These are phyloP conservation scores for Tachysurus vachellii DNA, from an alignment of 2,113 vertebrate species.

Conservation along the genomic window DNA sequence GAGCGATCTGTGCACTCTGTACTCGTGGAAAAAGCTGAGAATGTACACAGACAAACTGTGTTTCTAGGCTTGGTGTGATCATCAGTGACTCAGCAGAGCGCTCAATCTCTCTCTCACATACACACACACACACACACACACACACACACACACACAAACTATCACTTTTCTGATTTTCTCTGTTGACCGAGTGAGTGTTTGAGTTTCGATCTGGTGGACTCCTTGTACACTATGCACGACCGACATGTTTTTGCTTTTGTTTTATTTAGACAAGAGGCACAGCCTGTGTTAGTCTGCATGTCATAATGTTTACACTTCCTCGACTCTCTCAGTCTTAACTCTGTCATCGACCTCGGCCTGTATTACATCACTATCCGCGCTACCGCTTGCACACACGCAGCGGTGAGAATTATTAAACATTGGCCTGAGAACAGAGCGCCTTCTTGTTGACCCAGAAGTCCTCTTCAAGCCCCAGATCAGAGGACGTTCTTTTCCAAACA, in stretches of 20 bases:
- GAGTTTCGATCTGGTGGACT: not conserved
- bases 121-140: not conserved
- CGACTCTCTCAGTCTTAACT: not conserved
- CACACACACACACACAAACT: not conserved
- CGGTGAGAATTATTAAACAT: not conserved
- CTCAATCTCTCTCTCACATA: not conserved
- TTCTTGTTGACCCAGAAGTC: not conserved
- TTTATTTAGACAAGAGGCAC: not conserved
- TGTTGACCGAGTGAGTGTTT: slow-evolving; percentile 11
- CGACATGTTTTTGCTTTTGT: not conserved
- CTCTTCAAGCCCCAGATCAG: not conserved
- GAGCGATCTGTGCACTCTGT: not conserved
- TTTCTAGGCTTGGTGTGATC: not conserved
- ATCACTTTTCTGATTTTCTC: not conserved
- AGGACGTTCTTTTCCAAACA: too few relatives aligned
- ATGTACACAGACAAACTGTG: slow-evolving; percentile 1
- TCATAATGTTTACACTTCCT: not conserved
- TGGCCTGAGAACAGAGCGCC: not conserved
- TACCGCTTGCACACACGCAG: too few relatives aligned
- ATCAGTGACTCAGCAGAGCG: not conserved
- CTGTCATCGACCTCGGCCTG: not conserved
- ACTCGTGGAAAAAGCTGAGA: not conserved
- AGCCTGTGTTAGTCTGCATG: not conserved
- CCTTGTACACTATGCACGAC: not conserved
- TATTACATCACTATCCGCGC: not conserved